Percentiles rank a stretch among this genome's conserved stretches.
Evolutionary conservation across 2,888 invertebrate genomes (phyloP).

Genomic region (Ernsta delagoae): DNA sequence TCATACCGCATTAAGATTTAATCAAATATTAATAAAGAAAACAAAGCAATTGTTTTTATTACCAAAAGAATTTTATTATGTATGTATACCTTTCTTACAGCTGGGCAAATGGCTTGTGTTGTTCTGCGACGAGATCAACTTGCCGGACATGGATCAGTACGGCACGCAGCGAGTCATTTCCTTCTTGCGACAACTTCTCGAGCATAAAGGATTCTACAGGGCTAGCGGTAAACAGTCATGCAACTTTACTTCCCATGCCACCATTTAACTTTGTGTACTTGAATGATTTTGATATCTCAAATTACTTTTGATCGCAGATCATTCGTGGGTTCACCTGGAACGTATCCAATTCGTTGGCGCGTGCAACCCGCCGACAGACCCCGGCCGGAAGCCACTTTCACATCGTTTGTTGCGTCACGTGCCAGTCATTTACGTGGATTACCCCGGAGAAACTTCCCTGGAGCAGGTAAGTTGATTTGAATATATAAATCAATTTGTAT

Average conservation of each 20-base stretch:
- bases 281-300: too few relatives aligned
- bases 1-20: too few relatives aligned
- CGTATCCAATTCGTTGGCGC: slow-evolving; percentile 99
- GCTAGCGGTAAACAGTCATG: slow-evolving; percentile 82
- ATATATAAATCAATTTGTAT: too few relatives aligned
- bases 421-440: slow-evolving; percentile 99
- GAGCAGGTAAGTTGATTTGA: slow-evolving; percentile 87
- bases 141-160: slow-evolving; percentile 99
- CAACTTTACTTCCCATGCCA: too few relatives aligned
- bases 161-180: slow-evolving; percentile 99
- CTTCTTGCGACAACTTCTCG: slow-evolving; percentile 98
- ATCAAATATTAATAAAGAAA: too few relatives aligned
- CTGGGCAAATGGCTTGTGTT: slow-evolving; percentile 92
- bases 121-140: slow-evolving; percentile 99
- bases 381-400: slow-evolving; percentile 97
- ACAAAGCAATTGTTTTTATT: too few relatives aligned
- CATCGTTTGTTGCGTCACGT: slow-evolving; percentile 96
- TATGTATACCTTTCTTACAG: slow-evolving; percentile 65
- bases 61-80: not conserved
- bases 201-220: slow-evolving; percentile 96
- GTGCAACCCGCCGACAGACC: slow-evolving; percentile 99
- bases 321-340: slow-evolving; percentile 98
- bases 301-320: slow-evolving; percentile 83
- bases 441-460: slow-evolving; percentile 98
- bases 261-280: too few relatives aligned